Base-by-base conservation (phyloP, 2,888 invertebrate species). In the Alloplasta piceator region DNA sequence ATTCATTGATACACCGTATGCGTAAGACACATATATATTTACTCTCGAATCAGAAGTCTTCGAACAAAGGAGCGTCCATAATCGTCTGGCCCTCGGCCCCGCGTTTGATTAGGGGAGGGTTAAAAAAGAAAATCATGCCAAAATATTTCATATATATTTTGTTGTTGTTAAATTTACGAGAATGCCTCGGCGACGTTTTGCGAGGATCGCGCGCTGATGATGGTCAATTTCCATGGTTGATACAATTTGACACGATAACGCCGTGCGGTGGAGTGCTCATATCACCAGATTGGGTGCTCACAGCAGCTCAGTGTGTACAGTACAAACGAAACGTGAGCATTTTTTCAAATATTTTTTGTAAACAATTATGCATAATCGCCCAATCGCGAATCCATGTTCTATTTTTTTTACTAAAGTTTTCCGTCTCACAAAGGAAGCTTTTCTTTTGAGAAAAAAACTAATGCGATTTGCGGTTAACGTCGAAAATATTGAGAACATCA, bases 231-330 rank as follows among this genome's bases (percentile, higher is more conserved):
- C 88, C 87, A 7, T 88, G 87, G 87, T 72, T 88, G 36, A 80
- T 88, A 76, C 88, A 89, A 66, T 89, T 88, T 80, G 83, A 88
- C 82, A 88, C 88, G 16, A 80, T 88, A 70, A 67, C 70, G 52
- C 87, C 88, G 61, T 88, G 88, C 68, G 87, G 88, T 16, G 88
- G 88, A 41, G 82, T 88, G 46, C 82, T 88, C 12, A 72, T 88
- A 48, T 85, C 86, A 10, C 82, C 86, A 16, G 88, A 88, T 50
- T 88, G 88, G 88, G 85, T 88, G 36, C 78, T 88, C 61, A 88
- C 88, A 1, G 86, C 88, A 6, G 88, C 88, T 5, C 87, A 88
- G 82, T 88, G 88, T 60, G 86, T 88, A 14, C 84, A 86, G 66
- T 81, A 83, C 71, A 85, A 88, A 60, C 80, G 88, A 84, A 86